A percentile compares a stretch with the other conserved stretches of the same genome.
phyloP scores from a whole-genome alignment of 2,113 vertebrate species.

The Turnix velox region DNA sequence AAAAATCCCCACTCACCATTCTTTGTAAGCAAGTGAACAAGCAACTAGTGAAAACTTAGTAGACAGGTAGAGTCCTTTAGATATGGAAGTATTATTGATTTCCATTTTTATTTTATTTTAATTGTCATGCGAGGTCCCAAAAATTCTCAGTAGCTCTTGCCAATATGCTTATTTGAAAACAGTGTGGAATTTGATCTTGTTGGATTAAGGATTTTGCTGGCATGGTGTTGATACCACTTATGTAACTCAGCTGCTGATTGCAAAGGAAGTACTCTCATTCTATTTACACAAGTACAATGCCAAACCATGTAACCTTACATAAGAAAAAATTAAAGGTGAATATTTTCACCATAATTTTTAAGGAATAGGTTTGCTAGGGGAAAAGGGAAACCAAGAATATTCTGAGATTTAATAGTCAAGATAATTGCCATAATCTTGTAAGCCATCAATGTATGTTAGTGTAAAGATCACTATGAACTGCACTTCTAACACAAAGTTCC shows the following conservation, averaged over 20 bases:
- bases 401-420: background rate
- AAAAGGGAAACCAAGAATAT: background rate
- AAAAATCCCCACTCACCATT: rapidly evolving
- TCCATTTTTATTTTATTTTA: background rate
- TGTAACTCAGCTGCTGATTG: background rate
- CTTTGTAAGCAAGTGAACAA: background rate
- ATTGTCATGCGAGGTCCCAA: background rate
- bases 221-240: background rate
- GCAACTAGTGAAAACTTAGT: background rate
- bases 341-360: background rate
- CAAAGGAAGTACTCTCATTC: background rate
- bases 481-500: background rate
- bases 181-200: background rate
- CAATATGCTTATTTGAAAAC: background rate
- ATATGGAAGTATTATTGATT: background rate
- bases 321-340: background rate
- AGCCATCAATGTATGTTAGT: background rate
- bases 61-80: background rate
- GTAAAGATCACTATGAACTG: background rate
- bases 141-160: background rate
- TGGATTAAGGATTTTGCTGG: background rate
- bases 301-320: background rate
- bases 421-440: background rate
- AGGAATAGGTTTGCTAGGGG: background rate
- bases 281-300: background rate